Evolutionary conservation across 2,797 vertebrate species (phyloP), one percentile per base, ranked within the genome.

Genomic region (Galago senegalensis): DNA sequence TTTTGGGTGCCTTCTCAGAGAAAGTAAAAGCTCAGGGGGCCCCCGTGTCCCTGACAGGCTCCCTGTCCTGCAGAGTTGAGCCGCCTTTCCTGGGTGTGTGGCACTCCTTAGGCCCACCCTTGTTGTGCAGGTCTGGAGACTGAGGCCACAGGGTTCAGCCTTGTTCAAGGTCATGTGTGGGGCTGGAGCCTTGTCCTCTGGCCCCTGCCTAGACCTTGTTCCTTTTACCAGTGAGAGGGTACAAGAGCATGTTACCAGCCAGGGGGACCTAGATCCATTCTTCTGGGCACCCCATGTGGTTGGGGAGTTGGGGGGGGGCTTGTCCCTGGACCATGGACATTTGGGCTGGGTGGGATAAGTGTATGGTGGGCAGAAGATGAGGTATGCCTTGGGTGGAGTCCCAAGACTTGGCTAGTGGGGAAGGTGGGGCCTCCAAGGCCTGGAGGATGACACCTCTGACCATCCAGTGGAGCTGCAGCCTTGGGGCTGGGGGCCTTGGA

Each of bases 271-370:
- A 3, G 70, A 34, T 37, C 0, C 0, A 4, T 27, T 18, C 10
- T 27, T 70, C 31, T 16, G 20, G 81, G 34, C 3, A 17, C 67
- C 27, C 7, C 0, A 0, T 21, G 63, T 1, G 13, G 31, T 90
- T 69, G 60, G 56, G 17, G 56, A 21, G 56, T 31, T 9, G 65
- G 1, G 69, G 76, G 76, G n/a, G 79, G 23, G 34, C 5, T 8
- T 23, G 25, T 31, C 16, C 29, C 61, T 53, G 67, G n/a, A 40
- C 56, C 46, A 13, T 11, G 20, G 37, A 40, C 18, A 1, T 21
- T 20, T 1, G 5, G 43, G n/a, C 37, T 0, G 21, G 37, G 56
- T 0, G 21, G 37, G 56, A 5, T 34, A 63, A 16, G 34, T 0
- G 3, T 2, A 5, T 17, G 25, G 29, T 34, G 34, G 53, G 67